phyloP scores from a whole-genome alignment of 2,113 vertebrate genomes.

The Mormyrus iriodes region DNA sequence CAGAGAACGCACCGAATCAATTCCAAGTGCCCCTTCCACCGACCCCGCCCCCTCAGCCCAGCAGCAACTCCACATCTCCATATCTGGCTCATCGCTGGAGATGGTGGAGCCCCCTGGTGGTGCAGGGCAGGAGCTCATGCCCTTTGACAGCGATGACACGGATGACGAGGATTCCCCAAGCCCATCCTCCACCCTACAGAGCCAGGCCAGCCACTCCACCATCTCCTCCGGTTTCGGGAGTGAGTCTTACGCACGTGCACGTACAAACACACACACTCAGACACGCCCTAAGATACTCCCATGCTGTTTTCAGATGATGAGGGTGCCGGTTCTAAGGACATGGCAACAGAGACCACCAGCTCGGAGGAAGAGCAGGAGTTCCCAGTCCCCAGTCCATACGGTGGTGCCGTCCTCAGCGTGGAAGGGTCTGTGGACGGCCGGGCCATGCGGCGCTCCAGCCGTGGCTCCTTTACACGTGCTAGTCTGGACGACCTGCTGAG shows the following conservation, averaged over 20 bases:
- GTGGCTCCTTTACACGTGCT: constrained; percentile 85
- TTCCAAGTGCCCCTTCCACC: constrained; percentile 37
- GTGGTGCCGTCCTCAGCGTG: constrained; percentile 47
- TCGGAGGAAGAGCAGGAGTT: constrained; percentile 96
- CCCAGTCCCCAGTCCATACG: constrained; percentile 60
- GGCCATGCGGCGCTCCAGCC: constrained; percentile 85
- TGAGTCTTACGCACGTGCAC: constrained; percentile 54
- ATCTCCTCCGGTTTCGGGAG: constrained; percentile 93
- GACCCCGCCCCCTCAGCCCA: constrained; percentile 47
- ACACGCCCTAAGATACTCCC: not conserved
- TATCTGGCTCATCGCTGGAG: constrained; percentile 82
- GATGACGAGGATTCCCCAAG: constrained; percentile 95
- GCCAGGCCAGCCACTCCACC: constrained; percentile 93
- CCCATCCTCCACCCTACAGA: constrained; percentile 90
- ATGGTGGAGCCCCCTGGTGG: constrained; percentile 66
- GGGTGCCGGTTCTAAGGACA: constrained; percentile 81
- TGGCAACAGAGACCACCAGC: constrained; percentile 82
- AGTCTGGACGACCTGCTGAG: constrained; percentile 93
- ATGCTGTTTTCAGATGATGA: constrained; percentile 71
- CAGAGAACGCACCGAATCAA: constrained; percentile 66
- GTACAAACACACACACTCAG: not conserved
- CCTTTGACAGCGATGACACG: constrained; percentile 90
- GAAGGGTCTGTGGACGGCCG: constrained; percentile 81
- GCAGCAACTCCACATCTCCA: constrained; percentile 89
- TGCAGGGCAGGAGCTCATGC: constrained; percentile 72